Evolutionary conservation across 53 echinoderm and acorn worm species (phyloP).

Genomic region (Holothuria leucospilota): DNA sequence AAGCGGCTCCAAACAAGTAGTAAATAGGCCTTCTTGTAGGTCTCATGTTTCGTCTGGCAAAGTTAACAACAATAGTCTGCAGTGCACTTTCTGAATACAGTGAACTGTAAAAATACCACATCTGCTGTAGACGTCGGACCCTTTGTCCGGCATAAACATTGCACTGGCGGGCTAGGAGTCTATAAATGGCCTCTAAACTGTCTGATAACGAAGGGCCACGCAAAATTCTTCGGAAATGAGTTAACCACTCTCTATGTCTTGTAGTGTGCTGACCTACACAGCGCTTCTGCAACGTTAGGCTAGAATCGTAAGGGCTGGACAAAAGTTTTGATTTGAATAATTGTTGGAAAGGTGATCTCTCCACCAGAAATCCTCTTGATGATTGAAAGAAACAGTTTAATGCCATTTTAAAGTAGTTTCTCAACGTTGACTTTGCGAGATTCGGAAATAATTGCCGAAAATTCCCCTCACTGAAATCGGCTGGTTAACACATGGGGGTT

Average conservation of each 20-base stretch:
- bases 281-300: not conserved
- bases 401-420: too few relatives aligned
- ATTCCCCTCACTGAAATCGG: too few relatives aligned
- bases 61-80: constrained; percentile 77
- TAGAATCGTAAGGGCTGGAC: not conserved
- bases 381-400: too few relatives aligned
- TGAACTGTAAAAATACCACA: constrained; percentile 70
- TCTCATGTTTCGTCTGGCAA: constrained; percentile 73
- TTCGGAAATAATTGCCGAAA: too few relatives aligned
- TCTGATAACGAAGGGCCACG: constrained; percentile 66
- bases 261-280: not conserved
- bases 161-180: constrained; percentile 75
- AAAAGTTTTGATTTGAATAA: too few relatives aligned
- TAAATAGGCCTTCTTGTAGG: constrained; percentile 73
- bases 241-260: constrained; percentile 13
- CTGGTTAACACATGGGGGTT: too few relatives aligned
- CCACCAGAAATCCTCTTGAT: too few relatives aligned
- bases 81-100: constrained; percentile 80
- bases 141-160: constrained; percentile 84
- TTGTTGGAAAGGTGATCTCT: too few relatives aligned
- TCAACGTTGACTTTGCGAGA: too few relatives aligned
- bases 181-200: constrained; percentile 53
- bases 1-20: constrained; percentile 87
- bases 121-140: constrained; percentile 80
- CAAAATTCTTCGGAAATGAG: constrained; percentile 3